phyloP scores from a whole-genome alignment of 2,113 vertebrate genomes.

The Ploceus nigricollis region DNA sequence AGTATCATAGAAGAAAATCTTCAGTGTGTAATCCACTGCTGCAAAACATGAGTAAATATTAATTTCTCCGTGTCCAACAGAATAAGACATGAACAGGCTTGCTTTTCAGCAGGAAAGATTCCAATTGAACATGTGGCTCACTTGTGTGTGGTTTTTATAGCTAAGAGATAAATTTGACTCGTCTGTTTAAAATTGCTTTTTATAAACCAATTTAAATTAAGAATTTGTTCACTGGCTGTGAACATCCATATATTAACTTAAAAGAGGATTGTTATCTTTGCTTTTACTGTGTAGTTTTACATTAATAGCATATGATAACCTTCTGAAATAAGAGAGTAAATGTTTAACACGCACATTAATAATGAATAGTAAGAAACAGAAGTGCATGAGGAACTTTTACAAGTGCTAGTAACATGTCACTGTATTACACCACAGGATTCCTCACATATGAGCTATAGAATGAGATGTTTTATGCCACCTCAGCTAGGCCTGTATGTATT shows the following conservation, averaged over 20 bases:
- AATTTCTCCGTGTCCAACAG: neutral
- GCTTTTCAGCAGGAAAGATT: neutral
- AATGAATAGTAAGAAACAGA: neutral
- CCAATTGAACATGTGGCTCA: neutral
- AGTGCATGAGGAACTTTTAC: neutral
- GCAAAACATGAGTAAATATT: neutral
- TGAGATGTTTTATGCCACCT: neutral
- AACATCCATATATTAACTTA: neutral
- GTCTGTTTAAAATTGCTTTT: constrained; percentile 33
- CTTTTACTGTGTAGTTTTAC: neutral
- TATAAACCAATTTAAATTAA: constrained; percentile 32
- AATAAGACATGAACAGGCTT: neutral
- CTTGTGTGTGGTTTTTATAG: neutral
- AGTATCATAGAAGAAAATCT: neutral
- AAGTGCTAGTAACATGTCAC: neutral
- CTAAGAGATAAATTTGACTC: constrained; percentile 12
- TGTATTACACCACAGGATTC: neutral
- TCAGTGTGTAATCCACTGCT: neutral
- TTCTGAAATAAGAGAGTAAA: neutral
- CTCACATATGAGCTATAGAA: neutral
- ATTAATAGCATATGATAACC: neutral
- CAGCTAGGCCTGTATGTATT: neutral
- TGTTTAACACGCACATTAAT: neutral
- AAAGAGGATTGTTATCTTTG: neutral
- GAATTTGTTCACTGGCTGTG: constrained; percentile 7